These are phyloP conservation scores for Lithosia quadra DNA, from an alignment of 2,888 invertebrate genomes.

Conservation along the genomic window DNA sequence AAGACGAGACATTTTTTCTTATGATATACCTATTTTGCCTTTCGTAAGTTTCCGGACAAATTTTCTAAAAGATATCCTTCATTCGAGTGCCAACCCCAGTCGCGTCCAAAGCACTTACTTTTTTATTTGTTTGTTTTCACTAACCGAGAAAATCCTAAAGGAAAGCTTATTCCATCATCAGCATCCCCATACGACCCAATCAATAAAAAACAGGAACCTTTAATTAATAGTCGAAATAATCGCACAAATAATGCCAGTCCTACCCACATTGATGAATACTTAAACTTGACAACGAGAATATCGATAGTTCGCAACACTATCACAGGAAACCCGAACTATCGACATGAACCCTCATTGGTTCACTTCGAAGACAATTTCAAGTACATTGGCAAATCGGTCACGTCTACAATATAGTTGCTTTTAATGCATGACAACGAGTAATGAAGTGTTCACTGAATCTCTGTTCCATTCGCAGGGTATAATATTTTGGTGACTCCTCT, in stretches of 20 bases:
- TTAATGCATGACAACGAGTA: slow-evolving; percentile 64
- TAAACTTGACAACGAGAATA: background rate
- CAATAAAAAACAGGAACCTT: too few relatives aligned
- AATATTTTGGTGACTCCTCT: background rate
- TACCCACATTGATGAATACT: background rate
- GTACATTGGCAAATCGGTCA: slow-evolving; percentile 57
- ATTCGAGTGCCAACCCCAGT: too few relatives aligned
- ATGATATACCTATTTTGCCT: background rate
- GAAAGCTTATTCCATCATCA: too few relatives aligned
- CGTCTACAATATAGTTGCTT: slow-evolving; percentile 61
- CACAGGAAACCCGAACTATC: slow-evolving; percentile 19
- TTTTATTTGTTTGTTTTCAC: too few relatives aligned
- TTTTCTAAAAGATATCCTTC: too few relatives aligned
- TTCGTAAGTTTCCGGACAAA: too few relatives aligned
- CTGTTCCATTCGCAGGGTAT: background rate
- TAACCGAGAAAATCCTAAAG: too few relatives aligned
- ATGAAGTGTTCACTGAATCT: slow-evolving; percentile 54
- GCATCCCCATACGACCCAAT: too few relatives aligned
- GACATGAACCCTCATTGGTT: slow-evolving; percentile 21
- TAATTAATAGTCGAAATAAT: background rate
- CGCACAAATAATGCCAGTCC: background rate
- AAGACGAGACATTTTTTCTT: background rate
- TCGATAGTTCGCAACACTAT: slow-evolving; percentile 18
- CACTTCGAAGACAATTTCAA: slow-evolving; percentile 44
- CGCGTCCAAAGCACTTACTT: too few relatives aligned